Evolutionary conservation across 2,888 invertebrate species (phyloP), one percentile per base, ranked within the genome.

Genomic region (Lochmaea capreae): DNA sequence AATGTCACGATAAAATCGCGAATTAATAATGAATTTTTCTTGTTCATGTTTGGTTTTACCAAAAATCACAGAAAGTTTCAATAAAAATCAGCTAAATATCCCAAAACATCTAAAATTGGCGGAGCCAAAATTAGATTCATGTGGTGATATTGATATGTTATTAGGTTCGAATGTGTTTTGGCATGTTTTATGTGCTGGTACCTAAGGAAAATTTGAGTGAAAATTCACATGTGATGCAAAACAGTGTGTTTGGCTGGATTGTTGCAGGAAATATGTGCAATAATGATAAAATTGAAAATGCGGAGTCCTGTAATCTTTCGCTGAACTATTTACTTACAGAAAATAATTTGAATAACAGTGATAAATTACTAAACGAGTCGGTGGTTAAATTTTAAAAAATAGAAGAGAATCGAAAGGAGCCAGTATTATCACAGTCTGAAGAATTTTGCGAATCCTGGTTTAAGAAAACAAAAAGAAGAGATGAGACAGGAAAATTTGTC

Each of bases 121-220:
- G 12, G 69, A 69, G 16, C 69, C 69, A 42, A 43, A 26, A 33
- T 69, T 69, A 49, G 63, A 69, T 33, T 43, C 16, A 4, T 57
- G 39, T 12, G 33, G 59, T 14, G 33, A 73, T 5, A 65, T 73
- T n/a, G 73, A 73, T 52, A 61, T 70, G 11, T 58, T 73, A 43
- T 57, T 73, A 49, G 65, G 73, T 11, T 69, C 69, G n/a, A 54
- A 39, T 69, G 68, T 73, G 49, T 74, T 71, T 66, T 71, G 74
- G 71, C 52, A 58, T 46, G 46, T 67, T 22, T 4, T 74, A 26
- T 46, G 65, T 54, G 26, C 63, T 33, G 65, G 71, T n/a, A 10
- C 3, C 2, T 33, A 65, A 71, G 57, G 46, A 54, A 43, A 46
- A 18, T 6, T 26, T 71, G 46, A 61, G 74, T 39, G 26, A 59